Evolutionary conservation across 2,888 invertebrate genomes (phyloP).

Genomic region (Rhorus exstirpatorius): DNA sequence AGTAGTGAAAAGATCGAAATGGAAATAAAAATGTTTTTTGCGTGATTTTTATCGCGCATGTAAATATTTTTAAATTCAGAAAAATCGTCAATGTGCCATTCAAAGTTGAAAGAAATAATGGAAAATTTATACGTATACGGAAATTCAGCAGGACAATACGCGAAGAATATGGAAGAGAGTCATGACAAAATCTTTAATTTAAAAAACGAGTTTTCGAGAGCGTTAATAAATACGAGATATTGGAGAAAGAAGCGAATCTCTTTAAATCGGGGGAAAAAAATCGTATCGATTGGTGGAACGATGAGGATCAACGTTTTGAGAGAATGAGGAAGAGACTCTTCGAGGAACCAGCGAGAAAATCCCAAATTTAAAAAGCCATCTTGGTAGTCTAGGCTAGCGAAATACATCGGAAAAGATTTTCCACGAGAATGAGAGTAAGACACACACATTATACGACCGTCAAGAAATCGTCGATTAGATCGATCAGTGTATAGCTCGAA

Average conservation of each 20-base stretch:
- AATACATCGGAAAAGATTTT: conserved; percentile 10
- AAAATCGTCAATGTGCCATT: too few relatives aligned
- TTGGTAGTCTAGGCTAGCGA: conserved; percentile 53
- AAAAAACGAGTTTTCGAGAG: conserved; percentile 49
- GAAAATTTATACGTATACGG: conserved; percentile 25
- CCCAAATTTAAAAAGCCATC: conserved; percentile 38
- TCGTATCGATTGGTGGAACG: conserved; percentile 62
- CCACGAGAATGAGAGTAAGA: background rate
- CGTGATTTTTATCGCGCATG: background rate
- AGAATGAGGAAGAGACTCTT: conserved; percentile 43
- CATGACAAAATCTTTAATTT: conserved; percentile 50
- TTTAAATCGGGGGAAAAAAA: conserved; percentile 44
- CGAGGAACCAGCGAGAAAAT: conserved; percentile 51
- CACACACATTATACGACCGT: background rate
- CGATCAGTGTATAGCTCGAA: background rate
- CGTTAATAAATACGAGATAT: conserved; percentile 37
- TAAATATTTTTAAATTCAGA: too few relatives aligned
- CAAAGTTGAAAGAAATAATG: background rate
- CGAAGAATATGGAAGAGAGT: conserved; percentile 49
- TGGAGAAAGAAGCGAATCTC: conserved; percentile 8
- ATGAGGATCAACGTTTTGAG: conserved; percentile 55
- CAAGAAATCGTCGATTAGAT: background rate
- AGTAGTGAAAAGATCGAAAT: conserved; percentile 18
- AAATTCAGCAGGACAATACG: conserved; percentile 48
- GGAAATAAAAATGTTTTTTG: conserved; percentile 15